These are phyloP conservation scores for Lithobates sylvaticus DNA, from an alignment of 2,797 vertebrate species.

Conservation along the genomic window DNA sequence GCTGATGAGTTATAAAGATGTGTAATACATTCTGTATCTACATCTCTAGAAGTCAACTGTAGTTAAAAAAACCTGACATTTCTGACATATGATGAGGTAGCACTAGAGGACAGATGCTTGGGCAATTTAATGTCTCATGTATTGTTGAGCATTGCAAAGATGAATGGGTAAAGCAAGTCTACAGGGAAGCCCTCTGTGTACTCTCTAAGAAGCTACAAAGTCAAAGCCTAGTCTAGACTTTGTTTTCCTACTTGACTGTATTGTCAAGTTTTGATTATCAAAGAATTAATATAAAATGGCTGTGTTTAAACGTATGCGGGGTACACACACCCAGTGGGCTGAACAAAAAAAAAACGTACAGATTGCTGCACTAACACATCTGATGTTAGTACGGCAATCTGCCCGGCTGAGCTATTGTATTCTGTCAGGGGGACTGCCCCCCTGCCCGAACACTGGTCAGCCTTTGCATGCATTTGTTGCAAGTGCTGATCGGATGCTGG, in stretches of 20 bases:
- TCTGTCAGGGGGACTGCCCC: no score
- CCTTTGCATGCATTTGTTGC: no score
- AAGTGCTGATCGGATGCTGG: no score
- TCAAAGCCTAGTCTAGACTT: neutral
- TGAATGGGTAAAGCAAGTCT: neutral
- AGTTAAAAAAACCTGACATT: slow-evolving; percentile 30
- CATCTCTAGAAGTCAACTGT: neutral
- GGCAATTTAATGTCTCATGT: neutral
- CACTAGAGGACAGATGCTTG: slow-evolving; percentile 18
- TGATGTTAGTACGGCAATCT: no score
- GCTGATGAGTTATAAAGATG: neutral
- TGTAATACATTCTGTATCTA: neutral
- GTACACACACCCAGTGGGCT: no score
- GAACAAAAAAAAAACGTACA: no score
- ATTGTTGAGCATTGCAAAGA: slow-evolving; percentile 2
- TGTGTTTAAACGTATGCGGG: neutral
- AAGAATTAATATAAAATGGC: neutral
- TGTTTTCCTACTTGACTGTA: neutral
- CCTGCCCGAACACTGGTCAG: no score
- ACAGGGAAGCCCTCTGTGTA: neutral
- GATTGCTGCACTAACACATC: no score
- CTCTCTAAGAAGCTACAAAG: neutral
- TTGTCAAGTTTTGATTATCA: neutral
- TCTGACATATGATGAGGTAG: slow-evolving; percentile 12
- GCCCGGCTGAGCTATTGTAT: no score